Conservation (phyloP, 2,888 invertebrate species). For the Macrosoma leucophasiata region DNA sequence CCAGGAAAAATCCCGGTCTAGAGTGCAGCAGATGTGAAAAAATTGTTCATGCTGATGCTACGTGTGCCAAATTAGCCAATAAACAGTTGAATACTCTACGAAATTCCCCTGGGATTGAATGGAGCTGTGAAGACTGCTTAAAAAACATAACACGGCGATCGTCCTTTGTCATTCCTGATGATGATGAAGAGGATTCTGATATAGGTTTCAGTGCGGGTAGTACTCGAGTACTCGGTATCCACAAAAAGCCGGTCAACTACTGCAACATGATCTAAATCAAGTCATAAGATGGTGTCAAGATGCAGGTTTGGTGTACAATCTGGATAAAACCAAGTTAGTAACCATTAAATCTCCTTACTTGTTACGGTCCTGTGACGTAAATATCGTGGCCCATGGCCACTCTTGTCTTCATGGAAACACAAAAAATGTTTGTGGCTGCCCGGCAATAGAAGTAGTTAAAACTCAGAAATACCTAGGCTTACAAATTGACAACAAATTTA, state of each 20-base stretch:
- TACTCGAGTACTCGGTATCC: too few species aligned
- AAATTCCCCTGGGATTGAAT: conserved; percentile 18
- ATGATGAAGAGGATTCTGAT: conserved; percentile 14
- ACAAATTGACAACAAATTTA: too few species aligned
- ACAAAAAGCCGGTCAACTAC: conserved; percentile 1
- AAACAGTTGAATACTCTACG: conserved; percentile 21
- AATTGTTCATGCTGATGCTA: conserved; percentile 18
- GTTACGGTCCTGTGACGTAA: too few species aligned
- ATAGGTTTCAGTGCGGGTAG: neutral
- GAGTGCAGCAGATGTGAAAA: conserved; percentile 24
- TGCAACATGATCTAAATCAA: conserved; percentile 12
- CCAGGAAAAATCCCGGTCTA: conserved; percentile 17
- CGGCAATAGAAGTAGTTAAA: conserved; percentile 5
- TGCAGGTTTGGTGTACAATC: conserved; percentile 10
- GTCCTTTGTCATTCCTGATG: conserved; percentile 18
- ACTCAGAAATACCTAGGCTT: conserved; percentile 10
- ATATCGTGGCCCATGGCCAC: conserved; percentile 11
- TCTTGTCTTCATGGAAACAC: conserved; percentile 21
- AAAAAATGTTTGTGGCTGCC: conserved; percentile 13
- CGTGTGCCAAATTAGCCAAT: conserved; percentile 19
- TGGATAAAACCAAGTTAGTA: conserved; percentile 15
- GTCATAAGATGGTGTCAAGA: conserved; percentile 12
- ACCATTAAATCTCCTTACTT: conserved; percentile 14
- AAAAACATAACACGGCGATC: conserved; percentile 15
- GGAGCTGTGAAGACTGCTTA: conserved; percentile 18